These are phyloP conservation scores for Pipistrellus nathusii DNA, from an alignment of 2,797 vertebrate species.

Conservation along the genomic window DNA sequence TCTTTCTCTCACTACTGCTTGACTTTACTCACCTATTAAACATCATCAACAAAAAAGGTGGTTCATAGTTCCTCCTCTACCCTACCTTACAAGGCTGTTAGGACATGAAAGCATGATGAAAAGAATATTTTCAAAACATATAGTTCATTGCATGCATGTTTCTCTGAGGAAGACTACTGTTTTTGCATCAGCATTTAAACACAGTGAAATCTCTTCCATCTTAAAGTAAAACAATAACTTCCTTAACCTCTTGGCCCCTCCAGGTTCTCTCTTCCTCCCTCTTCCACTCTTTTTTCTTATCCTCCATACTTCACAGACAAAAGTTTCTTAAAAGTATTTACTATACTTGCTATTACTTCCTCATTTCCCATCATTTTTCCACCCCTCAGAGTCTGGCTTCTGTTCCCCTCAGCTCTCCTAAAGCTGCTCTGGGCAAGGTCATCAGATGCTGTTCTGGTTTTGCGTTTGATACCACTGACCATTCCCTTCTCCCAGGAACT, in stretches of 20 bases:
- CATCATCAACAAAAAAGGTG: neutral
- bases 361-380: neutral
- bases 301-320: neutral
- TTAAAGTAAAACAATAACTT: conserved; percentile 37
- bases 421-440: neutral
- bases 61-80: neutral
- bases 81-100: neutral
- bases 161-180: neutral
- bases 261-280: neutral
- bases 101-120: conserved; percentile 2
- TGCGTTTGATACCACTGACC: neutral
- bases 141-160: neutral
- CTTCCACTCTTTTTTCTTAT: too few species aligned
- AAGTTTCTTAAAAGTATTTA: neutral
- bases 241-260: neutral
- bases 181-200: conserved; percentile 3
- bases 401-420: neutral
- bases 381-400: neutral
- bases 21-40: neutral
- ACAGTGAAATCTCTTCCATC: neutral
- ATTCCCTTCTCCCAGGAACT: neutral
- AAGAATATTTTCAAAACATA: conserved; percentile 2
- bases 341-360: neutral
- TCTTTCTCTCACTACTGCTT: neutral
- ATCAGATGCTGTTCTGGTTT: neutral